Evolutionary conservation across 2,888 invertebrate species (phyloP).

Genomic region (Epirrhoe alternata): DNA sequence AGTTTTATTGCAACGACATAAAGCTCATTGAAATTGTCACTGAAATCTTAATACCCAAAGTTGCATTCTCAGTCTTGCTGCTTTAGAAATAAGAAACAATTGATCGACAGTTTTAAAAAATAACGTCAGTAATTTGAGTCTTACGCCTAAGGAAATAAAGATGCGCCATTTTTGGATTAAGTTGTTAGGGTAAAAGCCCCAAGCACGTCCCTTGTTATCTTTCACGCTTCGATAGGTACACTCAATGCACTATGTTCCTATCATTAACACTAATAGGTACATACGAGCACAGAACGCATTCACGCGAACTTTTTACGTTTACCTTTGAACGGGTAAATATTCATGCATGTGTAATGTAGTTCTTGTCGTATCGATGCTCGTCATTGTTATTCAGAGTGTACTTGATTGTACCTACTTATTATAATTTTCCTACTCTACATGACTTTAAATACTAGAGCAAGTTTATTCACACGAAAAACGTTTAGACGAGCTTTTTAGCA

Average conservation of each 20-base stretch:
- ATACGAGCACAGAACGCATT: conserved; percentile 28
- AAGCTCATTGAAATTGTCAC: not conserved
- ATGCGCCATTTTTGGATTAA: conserved; percentile 13
- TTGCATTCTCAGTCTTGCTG: conserved; percentile 4
- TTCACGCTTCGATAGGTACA: conserved; percentile 56
- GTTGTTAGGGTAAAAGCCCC: conserved; percentile 41
- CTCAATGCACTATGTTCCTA: conserved; percentile 50
- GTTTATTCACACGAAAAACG: not conserved
- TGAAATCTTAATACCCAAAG: not conserved
- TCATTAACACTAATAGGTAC: conserved; percentile 56
- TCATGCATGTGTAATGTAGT: conserved; percentile 21
- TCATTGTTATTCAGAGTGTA: conserved; percentile 20
- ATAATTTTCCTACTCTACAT: conserved; percentile 9
- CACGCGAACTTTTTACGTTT: conserved; percentile 31
- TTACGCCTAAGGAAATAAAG: conserved; percentile 17
- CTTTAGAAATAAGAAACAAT: conserved; percentile 9
- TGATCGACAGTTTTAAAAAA: not conserved
- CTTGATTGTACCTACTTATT: conserved; percentile 14
- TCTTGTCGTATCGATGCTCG: conserved; percentile 24
- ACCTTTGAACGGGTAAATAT: conserved; percentile 30
- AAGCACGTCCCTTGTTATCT: conserved; percentile 58
- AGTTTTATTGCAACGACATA: conserved; percentile 10
- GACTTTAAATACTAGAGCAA: conserved; percentile 5
- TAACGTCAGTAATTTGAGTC: conserved; percentile 6
- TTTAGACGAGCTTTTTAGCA: not conserved